Conservation (phyloP, 2,888 invertebrate genomes). For the Drosophila mettleri region DNA sequence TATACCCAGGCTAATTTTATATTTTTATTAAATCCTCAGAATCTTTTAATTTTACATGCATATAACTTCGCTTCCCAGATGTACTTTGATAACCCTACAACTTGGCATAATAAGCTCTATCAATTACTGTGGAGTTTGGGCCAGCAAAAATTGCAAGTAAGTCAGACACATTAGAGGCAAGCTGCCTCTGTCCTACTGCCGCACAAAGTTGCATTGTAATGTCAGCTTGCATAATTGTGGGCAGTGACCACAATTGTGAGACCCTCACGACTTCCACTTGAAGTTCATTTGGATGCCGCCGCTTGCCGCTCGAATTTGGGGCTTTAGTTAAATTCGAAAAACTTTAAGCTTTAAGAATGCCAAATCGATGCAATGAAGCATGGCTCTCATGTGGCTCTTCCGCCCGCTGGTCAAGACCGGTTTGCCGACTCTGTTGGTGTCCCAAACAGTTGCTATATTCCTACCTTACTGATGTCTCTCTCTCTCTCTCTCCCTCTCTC, state of each 20-base stretch:
- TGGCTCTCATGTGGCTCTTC: constrained; percentile 19
- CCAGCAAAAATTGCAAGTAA: constrained; percentile 17
- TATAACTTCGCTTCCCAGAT: constrained; percentile 7
- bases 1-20: not conserved
- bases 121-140: constrained; percentile 3
- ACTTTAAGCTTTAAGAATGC: constrained; percentile 27
- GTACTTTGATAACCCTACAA: not conserved
- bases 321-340: not conserved
- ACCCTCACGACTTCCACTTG: constrained; percentile 14
- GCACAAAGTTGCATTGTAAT: constrained; percentile 35
- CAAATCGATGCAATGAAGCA: constrained; percentile 60
- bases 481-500: not conserved
- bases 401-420: constrained; percentile 64
- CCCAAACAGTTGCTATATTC: not conserved
- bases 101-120: constrained; percentile 11
- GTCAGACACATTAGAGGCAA: not conserved
- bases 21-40: no score
- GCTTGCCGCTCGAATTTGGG: constrained; percentile 37
- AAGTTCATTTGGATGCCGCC: constrained; percentile 51
- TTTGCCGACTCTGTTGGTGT: constrained; percentile 37
- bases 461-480: not conserved
- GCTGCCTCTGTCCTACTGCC: constrained; percentile 6
- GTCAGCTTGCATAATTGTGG: constrained; percentile 33
- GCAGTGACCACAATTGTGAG: constrained; percentile 21
- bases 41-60: not conserved